Conservation (phyloP, 1,140 invertebrate species). For the Eurosta solidaginis region DNA sequence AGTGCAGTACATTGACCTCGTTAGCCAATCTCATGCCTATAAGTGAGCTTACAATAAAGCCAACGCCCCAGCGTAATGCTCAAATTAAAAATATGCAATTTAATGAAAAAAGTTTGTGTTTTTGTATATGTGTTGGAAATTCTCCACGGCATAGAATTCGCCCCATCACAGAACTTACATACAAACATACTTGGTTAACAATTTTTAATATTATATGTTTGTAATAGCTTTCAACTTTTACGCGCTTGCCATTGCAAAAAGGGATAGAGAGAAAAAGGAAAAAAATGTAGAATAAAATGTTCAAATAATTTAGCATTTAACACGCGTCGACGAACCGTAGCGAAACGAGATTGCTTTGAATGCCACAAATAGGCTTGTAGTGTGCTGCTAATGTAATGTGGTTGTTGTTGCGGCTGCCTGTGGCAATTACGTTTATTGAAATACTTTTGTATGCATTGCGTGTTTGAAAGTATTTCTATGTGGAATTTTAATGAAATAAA, state of each 20-base stretch:
- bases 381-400: background rate
- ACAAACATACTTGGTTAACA: background rate
- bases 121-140: background rate
- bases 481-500: conserved; percentile 25
- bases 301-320: background rate
- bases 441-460: background rate
- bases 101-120: background rate
- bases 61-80: conserved; percentile 10
- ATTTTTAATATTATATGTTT: conserved; percentile 24
- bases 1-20: background rate
- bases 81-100: background rate
- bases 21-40: background rate
- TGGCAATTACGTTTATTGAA: background rate
- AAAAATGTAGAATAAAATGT: background rate
- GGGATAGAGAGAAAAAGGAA: background rate
- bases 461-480: background rate
- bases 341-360: conserved; percentile 11
- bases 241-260: background rate
- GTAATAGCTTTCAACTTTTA: background rate
- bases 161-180: background rate
- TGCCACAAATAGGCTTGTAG: background rate
- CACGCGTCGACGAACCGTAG: background rate
- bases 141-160: background rate
- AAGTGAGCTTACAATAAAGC: background rate
- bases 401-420: background rate